These are phyloP conservation scores for Ichneumoninae sp. DNA, from an alignment of 2,888 invertebrate species.

Conservation along the genomic window DNA sequence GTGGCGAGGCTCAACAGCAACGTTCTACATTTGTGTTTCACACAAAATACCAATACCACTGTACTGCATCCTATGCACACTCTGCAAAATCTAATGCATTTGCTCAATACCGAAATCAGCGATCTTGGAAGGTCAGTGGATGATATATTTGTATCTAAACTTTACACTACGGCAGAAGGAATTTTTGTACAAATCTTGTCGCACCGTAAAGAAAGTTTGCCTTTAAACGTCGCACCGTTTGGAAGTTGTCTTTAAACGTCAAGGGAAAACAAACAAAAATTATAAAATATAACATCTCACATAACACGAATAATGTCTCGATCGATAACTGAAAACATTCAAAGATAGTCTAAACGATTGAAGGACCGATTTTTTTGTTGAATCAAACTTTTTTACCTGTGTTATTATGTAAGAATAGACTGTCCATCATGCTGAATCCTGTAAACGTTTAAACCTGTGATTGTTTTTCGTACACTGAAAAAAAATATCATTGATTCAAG, in stretches of 20 bases:
- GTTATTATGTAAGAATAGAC: not conserved
- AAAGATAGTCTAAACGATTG: not conserved
- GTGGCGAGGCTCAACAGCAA: conserved; percentile 93
- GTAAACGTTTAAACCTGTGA: not conserved
- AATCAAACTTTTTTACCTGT: not conserved
- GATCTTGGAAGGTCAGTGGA: conserved; percentile 89
- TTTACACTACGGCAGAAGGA: conserved; percentile 3
- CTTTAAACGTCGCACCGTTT: too few species aligned
- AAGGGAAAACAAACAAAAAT: not conserved
- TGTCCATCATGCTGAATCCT: not conserved
- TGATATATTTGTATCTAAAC: conserved; percentile 21
- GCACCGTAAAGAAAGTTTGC: not conserved
- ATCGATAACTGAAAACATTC: not conserved
- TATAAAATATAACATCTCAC: not conserved
- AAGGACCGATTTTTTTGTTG: not conserved
- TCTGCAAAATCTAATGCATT: conserved; percentile 89
- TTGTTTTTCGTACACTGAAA: not conserved
- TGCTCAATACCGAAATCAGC: conserved; percentile 88
- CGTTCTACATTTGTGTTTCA: conserved; percentile 91
- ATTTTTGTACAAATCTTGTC: conserved; percentile 1
- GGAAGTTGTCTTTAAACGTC: not conserved
- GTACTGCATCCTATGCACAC: conserved; percentile 89
- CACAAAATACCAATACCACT: conserved; percentile 89
- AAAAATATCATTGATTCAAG: too few species aligned
- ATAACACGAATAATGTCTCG: not conserved